Evolutionary conservation across 2,888 invertebrate genomes (phyloP).

Genomic region (Hanleya hanleyi): DNA sequence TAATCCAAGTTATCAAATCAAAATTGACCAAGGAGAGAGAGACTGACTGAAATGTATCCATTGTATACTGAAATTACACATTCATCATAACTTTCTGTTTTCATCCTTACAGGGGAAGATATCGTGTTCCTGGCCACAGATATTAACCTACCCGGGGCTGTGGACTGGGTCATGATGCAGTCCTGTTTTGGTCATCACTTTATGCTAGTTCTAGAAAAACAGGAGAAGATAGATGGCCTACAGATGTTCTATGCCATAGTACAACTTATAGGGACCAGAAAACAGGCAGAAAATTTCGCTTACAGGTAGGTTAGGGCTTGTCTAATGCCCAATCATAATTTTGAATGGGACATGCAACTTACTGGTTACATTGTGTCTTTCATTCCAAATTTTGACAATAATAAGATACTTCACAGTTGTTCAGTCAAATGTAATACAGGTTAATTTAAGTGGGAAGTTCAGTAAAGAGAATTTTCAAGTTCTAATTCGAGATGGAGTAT

Average conservation of each 20-base stretch:
- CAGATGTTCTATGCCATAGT: constrained; percentile 88
- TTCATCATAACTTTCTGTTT: neutral
- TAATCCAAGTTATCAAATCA: too few relatives aligned
- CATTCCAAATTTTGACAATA: too few relatives aligned
- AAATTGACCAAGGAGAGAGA: too few relatives aligned
- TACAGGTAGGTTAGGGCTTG: constrained; percentile 90
- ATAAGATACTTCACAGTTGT: too few relatives aligned
- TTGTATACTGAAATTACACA: neutral
- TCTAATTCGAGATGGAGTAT: too few relatives aligned
- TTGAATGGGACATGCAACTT: too few relatives aligned
- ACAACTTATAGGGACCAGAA: constrained; percentile 97
- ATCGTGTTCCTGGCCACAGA: constrained; percentile 99
- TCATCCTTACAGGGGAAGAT: constrained; percentile 85
- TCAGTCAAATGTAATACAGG: too few relatives aligned
- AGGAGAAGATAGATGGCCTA: constrained; percentile 86
- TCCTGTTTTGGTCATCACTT: constrained; percentile 99
- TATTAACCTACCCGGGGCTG: constrained; percentile 98
- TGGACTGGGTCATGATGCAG: constrained; percentile 99
- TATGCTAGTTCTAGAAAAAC: constrained; percentile 98
- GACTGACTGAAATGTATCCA: neutral
- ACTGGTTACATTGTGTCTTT: too few relatives aligned
- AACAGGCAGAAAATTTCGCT: constrained; percentile 99
- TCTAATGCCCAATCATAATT: too few relatives aligned
- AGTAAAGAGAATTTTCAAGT: too few relatives aligned
- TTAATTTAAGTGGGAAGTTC: too few relatives aligned